Evolutionary conservation across 2,888 invertebrate genomes (phyloP).

Genomic region (Xylota sylvarum): DNA sequence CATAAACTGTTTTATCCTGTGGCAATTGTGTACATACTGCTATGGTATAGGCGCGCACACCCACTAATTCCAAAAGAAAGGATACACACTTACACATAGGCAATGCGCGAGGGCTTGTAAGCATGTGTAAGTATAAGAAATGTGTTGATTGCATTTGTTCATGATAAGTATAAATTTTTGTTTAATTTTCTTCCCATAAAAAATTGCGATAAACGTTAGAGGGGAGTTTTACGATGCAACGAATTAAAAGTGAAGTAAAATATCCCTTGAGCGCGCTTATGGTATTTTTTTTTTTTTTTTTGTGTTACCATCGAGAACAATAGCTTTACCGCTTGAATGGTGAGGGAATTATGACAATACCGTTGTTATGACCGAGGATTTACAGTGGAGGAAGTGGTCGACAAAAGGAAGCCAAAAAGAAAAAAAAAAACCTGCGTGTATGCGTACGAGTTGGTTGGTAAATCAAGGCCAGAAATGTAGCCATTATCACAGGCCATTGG

Average conservation of each 20-base stretch:
- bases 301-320: background rate
- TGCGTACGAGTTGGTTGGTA: too few relatives aligned
- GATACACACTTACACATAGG: slow-evolving; percentile 1
- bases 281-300: background rate
- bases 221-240: slow-evolving; percentile 31
- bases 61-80: slow-evolving; percentile 2
- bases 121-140: slow-evolving; percentile 8
- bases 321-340: background rate
- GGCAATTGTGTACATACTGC: slow-evolving; percentile 46
- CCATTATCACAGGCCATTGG: too few relatives aligned
- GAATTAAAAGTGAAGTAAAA: slow-evolving; percentile 8
- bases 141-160: slow-evolving; percentile 70
- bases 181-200: slow-evolving; percentile 59
- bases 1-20: slow-evolving; percentile 75
- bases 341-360: background rate
- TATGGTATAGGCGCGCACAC: slow-evolving; percentile 6
- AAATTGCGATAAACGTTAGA: slow-evolving; percentile 44
- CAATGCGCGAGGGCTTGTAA: slow-evolving; percentile 39
- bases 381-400: background rate
- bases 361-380: background rate
- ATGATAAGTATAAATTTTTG: slow-evolving; percentile 52
- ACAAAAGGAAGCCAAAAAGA: too few relatives aligned
- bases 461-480: too few relatives aligned
- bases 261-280: background rate
- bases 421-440: too few relatives aligned